These are phyloP conservation scores for Etheostoma perlongum DNA, from an alignment of 2,797 vertebrate species.

Conservation along the genomic window DNA sequence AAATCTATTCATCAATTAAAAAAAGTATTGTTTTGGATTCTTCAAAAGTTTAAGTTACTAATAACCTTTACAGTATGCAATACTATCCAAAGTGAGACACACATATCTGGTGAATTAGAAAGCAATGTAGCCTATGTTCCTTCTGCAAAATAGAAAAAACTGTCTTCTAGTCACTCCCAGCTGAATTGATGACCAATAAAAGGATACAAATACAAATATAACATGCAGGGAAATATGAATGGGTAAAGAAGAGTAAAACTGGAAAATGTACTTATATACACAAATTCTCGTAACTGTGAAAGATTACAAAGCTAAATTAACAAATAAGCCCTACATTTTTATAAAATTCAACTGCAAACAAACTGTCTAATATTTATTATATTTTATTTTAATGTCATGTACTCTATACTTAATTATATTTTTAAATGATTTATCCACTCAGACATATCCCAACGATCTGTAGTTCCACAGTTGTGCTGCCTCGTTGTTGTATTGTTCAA, in stretches of 20 bases:
- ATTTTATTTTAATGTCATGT: neutral
- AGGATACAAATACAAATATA: neutral
- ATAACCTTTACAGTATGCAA: no score
- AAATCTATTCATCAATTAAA: neutral
- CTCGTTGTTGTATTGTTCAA: neutral
- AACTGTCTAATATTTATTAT: neutral
- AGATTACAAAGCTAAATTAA: neutral
- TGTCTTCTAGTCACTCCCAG: neutral
- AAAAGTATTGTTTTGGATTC: neutral
- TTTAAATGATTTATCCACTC: neutral
- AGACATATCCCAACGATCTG: neutral
- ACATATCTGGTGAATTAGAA: rapidly evolving
- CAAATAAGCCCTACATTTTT: neutral
- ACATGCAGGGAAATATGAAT: neutral
- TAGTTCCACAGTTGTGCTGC: neutral
- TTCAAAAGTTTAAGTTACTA: neutral
- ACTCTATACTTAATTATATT: neutral
- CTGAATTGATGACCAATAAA: neutral
- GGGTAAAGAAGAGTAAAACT: neutral
- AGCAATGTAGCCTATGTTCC: neutral
- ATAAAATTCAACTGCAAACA: neutral
- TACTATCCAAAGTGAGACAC: neutral
- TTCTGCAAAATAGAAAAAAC: neutral
- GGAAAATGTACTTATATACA: neutral
- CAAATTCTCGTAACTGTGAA: neutral